phyloP scores from a whole-genome alignment of 2,113 vertebrate species.

The Channa argus region DNA sequence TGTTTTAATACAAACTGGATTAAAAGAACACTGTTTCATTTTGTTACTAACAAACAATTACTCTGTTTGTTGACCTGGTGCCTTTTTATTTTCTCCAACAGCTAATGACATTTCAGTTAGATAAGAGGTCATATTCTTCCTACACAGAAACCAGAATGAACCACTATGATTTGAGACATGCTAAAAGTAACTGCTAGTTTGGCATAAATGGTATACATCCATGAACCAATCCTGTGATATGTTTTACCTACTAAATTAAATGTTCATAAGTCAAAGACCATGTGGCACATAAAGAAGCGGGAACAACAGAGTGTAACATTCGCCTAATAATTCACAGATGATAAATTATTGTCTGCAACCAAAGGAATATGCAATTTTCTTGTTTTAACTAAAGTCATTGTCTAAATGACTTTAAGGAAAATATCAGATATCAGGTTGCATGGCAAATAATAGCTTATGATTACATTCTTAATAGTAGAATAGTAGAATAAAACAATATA shows the following conservation, averaged over 20 bases:
- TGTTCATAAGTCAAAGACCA: not conserved
- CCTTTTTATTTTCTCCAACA: not conserved
- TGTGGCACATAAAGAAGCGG: not conserved
- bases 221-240: not conserved
- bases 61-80: no score
- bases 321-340: not conserved
- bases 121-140: not conserved
- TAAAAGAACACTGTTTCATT: no score
- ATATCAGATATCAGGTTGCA: no score
- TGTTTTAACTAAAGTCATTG: no score
- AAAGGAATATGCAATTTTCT: no score
- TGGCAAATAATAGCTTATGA: not conserved
- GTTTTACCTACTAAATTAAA: not conserved
- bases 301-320: not conserved
- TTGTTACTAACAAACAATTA: no score
- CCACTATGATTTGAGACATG: not conserved
- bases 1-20: no score
- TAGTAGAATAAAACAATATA: no score
- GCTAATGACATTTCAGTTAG: not conserved
- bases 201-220: not conserved
- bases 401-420: no score
- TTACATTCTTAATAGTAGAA: not conserved
- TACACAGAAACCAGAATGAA: not conserved
- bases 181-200: not conserved
- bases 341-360: no score